Conservation (phyloP, 64 coral and sea anemone species). For the Pachyseris speciosa region DNA sequence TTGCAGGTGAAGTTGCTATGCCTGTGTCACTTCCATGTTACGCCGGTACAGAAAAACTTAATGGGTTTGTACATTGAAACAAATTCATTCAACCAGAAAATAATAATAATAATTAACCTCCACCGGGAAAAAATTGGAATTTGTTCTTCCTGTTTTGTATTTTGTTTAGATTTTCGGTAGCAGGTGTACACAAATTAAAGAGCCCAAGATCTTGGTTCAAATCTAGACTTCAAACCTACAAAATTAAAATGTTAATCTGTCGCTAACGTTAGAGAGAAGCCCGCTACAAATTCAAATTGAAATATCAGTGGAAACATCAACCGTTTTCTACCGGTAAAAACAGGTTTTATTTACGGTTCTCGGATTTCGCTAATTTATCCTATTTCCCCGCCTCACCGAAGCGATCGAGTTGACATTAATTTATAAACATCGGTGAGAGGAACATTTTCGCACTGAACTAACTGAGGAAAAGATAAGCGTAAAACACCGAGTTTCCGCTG, state of each 20-base stretch:
- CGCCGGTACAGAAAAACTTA: background rate
- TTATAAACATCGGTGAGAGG: background rate
- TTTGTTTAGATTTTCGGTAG: constrained; percentile 13
- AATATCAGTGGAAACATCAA: background rate
- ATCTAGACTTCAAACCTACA: constrained; percentile 15
- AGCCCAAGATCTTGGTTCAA: background rate
- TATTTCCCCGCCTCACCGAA: background rate
- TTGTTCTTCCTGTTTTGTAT: background rate
- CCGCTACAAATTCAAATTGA: background rate
- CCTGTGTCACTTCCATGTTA: too few relatives aligned
- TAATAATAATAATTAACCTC: background rate
- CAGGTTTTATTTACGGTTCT: constrained; percentile 10
- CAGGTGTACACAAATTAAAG: background rate
- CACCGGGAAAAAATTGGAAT: background rate
- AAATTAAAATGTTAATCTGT: constrained; percentile 16
- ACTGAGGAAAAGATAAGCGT: background rate
- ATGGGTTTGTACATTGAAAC: background rate
- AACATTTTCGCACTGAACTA: background rate
- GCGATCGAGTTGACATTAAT: background rate
- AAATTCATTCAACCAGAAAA: background rate
- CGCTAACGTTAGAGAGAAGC: background rate
- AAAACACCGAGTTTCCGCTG: background rate
- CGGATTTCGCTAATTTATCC: background rate
- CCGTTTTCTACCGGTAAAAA: constrained; percentile 26
- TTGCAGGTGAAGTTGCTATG: constrained; percentile 1